phyloP scores from a whole-genome alignment of 2,888 invertebrate species.

The Tetragnatha montana region DNA sequence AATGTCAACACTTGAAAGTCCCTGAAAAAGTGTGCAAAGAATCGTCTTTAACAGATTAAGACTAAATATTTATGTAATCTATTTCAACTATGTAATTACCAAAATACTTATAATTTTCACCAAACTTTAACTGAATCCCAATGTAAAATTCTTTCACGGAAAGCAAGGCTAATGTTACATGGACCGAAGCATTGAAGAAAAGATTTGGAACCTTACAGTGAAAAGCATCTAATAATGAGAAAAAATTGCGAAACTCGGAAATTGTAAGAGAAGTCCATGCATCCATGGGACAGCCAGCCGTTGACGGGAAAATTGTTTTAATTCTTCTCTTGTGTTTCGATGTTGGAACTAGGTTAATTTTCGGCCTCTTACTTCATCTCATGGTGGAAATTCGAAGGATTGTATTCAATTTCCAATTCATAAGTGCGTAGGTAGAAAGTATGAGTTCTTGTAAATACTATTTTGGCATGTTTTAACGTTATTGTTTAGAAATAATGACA shows the following conservation, averaged over 20 bases:
- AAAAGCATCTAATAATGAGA: neutral
- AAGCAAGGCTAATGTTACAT: neutral
- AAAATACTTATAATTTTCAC: neutral
- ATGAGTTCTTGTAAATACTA: neutral
- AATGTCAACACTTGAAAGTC: too few relatives aligned
- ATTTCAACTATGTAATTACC: neutral
- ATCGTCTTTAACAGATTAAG: neutral
- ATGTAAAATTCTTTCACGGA: neutral
- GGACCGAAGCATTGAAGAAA: neutral
- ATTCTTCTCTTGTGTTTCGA: slow-evolving; percentile 12
- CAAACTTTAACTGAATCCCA: neutral
- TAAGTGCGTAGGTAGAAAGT: slow-evolving; percentile 13
- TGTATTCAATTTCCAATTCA: slow-evolving; percentile 17
- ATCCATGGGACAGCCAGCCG: neutral
- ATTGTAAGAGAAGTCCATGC: neutral
- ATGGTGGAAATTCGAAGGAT: slow-evolving; percentile 27
- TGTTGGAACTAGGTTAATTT: slow-evolving; percentile 45
- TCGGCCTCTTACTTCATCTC: slow-evolving; percentile 18
- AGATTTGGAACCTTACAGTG: neutral
- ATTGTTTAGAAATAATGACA: too few relatives aligned
- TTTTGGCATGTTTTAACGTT: too few relatives aligned
- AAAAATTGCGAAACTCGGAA: neutral
- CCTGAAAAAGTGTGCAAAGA: too few relatives aligned
- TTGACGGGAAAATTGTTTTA: slow-evolving; percentile 30
- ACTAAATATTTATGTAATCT: neutral